Conservation (phyloP, 2,888 invertebrate species). For the Ectemnius cavifrons region DNA sequence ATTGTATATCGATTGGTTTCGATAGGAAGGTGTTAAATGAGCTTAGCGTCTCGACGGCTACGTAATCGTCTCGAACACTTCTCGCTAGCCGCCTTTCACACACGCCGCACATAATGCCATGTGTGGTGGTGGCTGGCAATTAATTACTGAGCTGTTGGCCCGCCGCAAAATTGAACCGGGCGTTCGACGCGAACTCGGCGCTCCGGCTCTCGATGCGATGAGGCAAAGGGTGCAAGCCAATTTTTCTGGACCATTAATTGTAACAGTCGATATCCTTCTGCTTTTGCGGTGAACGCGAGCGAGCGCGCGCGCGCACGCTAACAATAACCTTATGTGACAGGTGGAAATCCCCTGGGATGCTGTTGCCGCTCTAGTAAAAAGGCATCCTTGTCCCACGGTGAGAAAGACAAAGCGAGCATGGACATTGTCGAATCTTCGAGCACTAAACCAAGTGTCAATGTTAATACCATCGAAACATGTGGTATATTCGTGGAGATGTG, state of each 20-base stretch:
- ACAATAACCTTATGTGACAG: no score
- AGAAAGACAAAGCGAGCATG: neutral
- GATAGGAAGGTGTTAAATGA: neutral
- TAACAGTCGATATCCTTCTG: neutral
- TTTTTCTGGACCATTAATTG: slow-evolving; percentile 10
- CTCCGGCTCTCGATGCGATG: neutral
- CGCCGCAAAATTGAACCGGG: neutral
- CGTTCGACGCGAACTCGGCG: neutral
- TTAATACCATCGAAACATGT: slow-evolving; percentile 42
- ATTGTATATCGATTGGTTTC: no score
- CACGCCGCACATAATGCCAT: neutral
- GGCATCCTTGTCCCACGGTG: neutral
- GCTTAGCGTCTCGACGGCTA: neutral
- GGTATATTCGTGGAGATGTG: slow-evolving; percentile 17
- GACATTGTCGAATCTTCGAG: slow-evolving; percentile 26
- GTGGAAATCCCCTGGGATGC: no score
- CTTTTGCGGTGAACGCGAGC: no score
- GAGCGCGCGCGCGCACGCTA: no score
- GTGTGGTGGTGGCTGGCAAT: neutral
- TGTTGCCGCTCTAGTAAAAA: no score
- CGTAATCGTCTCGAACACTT: slow-evolving; percentile 4
- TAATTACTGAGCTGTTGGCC: slow-evolving; percentile 6
- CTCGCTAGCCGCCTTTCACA: neutral
- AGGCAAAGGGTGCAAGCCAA: slow-evolving; percentile 1
- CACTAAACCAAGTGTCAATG: slow-evolving; percentile 47